Evolutionary conservation across 2,797 vertebrate species (phyloP).

Genomic region (Synaphobranchus kaupii): DNA sequence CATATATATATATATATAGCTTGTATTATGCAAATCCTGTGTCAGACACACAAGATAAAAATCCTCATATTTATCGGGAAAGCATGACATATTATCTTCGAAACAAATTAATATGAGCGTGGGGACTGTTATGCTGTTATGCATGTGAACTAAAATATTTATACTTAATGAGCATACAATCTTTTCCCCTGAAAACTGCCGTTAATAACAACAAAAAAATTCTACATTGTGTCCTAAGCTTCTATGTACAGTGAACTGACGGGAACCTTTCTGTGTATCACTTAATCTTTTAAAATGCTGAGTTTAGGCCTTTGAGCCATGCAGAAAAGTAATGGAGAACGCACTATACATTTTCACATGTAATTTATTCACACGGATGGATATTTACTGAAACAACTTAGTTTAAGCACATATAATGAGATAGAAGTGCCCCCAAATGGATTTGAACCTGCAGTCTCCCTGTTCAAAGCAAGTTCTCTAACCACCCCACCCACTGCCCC

Average conservation of each 20-base stretch:
- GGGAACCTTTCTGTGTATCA: not conserved
- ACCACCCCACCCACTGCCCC: not conserved
- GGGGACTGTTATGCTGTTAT: not conserved
- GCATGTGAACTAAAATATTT: not conserved
- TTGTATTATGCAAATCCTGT: slow-evolving; percentile 13
- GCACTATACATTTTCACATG: not conserved
- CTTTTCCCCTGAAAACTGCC: not conserved
- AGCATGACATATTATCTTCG: not conserved
- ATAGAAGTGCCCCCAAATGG: not conserved
- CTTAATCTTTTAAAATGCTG: not conserved
- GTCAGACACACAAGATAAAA: slow-evolving; percentile 26
- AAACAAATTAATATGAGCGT: not conserved
- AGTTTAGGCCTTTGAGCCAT: not conserved
- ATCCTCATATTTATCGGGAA: not conserved
- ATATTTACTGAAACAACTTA: not conserved
- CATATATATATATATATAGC: not conserved
- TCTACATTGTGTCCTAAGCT: not conserved
- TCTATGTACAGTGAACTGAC: not conserved
- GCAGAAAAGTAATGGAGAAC: not conserved
- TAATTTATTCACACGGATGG: not conserved
- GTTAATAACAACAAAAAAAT: not conserved
- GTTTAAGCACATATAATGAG: not conserved
- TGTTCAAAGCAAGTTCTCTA: not conserved
- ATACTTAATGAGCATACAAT: not conserved
- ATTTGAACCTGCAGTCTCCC: not conserved